A percentile compares a stretch with the other conserved stretches of the same genome.
phyloP scores from a whole-genome alignment of 92 coral and sea anemone genomes.

The Pocillopora meandrina region DNA sequence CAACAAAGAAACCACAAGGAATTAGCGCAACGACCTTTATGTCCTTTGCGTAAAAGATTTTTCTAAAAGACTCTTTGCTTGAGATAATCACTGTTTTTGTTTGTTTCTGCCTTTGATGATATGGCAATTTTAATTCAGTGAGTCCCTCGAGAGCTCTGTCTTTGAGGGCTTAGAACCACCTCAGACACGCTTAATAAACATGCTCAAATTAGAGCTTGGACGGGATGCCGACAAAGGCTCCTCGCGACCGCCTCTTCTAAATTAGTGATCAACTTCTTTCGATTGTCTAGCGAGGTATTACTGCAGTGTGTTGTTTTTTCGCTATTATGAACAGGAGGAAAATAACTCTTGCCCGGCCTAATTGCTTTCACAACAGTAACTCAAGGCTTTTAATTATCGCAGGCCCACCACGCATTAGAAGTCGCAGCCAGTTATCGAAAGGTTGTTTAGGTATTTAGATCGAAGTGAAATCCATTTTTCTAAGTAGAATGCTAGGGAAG shows the following conservation, averaged over 20 bases:
- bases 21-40: neutral
- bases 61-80: slow-evolving; percentile 36
- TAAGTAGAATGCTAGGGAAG: neutral
- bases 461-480: slow-evolving; percentile 8
- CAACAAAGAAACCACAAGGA: slow-evolving; percentile 26
- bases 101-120: slow-evolving; percentile 56
- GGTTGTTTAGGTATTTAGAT: neutral
- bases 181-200: slow-evolving; percentile 24
- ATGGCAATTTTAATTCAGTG: slow-evolving; percentile 69
- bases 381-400: slow-evolving; percentile 16
- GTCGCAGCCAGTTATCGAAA: neutral
- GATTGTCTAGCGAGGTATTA: slow-evolving; percentile 52
- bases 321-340: slow-evolving; percentile 51
- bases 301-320: slow-evolving; percentile 31
- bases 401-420: slow-evolving; percentile 7
- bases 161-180: neutral
- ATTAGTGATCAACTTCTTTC: slow-evolving; percentile 47
- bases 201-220: slow-evolving; percentile 30
- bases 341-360: slow-evolving; percentile 36
- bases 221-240: slow-evolving; percentile 44
- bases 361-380: slow-evolving; percentile 38
- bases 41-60: slow-evolving; percentile 14
- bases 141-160: slow-evolving; percentile 54
- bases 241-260: slow-evolving; percentile 40
- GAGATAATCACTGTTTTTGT: slow-evolving; percentile 64